Evolutionary conservation across 1,140 invertebrate species (phyloP).

Genomic region (Drosophila pandora): DNA sequence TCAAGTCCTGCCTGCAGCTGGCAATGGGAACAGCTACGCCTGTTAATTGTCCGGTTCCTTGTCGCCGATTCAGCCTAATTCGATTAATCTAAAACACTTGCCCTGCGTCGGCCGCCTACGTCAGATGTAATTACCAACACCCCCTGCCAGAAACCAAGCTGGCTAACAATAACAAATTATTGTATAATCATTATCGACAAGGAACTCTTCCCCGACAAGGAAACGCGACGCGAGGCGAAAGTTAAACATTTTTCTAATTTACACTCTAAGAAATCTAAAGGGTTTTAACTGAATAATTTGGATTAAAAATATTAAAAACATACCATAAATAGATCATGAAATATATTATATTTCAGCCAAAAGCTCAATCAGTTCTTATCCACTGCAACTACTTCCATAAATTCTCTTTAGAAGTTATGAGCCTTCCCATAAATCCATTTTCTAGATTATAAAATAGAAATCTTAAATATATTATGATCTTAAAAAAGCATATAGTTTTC

Average conservation of each 20-base stretch:
- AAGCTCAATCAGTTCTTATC: too few relatives aligned
- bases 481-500: background rate
- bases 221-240: too few relatives aligned
- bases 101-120: constrained; percentile 8
- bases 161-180: constrained; percentile 68
- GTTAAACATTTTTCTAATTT: background rate
- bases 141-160: constrained; percentile 11
- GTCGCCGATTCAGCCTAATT: constrained; percentile 44
- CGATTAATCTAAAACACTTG: constrained; percentile 51
- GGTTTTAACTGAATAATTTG: too few relatives aligned
- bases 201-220: background rate
- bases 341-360: too few relatives aligned
- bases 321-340: too few relatives aligned
- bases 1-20: constrained; percentile 28
- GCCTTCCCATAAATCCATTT: too few relatives aligned
- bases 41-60: constrained; percentile 52
- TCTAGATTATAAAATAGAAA: too few relatives aligned
- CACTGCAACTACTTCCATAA: too few relatives aligned
- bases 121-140: constrained; percentile 51
- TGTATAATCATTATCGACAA: constrained; percentile 60
- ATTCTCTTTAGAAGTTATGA: too few relatives aligned
- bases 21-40: constrained; percentile 4
- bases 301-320: too few relatives aligned
- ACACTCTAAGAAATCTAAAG: background rate
- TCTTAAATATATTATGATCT: too few relatives aligned